phyloP scores from a whole-genome alignment of 2,888 invertebrate genomes.

The Drosophila neonasuta region DNA sequence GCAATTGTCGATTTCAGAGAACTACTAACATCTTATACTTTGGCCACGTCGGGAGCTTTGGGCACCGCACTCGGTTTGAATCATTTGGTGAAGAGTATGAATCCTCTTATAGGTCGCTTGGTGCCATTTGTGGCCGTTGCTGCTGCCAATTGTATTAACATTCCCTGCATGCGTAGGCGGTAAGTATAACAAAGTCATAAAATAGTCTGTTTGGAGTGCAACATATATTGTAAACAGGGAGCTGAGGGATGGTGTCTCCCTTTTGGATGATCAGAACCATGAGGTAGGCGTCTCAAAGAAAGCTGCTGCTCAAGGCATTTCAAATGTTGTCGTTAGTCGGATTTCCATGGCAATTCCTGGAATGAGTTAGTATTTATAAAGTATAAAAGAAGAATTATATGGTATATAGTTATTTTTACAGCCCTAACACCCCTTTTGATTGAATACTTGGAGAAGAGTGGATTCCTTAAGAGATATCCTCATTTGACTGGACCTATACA shows the following conservation, averaged over 20 bases:
- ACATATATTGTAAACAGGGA: slow-evolving; percentile 85
- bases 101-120: slow-evolving; percentile 87
- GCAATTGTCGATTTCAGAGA: slow-evolving; percentile 83
- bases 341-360: slow-evolving; percentile 96
- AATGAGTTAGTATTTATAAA: slow-evolving; percentile 87
- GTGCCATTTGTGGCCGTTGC: slow-evolving; percentile 98
- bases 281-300: slow-evolving; percentile 86
- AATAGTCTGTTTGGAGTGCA: background rate
- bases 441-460: slow-evolving; percentile 87
- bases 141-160: slow-evolving; percentile 98
- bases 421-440: slow-evolving; percentile 88
- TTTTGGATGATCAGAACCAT: slow-evolving; percentile 89
- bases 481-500: slow-evolving; percentile 90
- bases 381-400: background rate
- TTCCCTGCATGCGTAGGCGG: slow-evolving; percentile 98
- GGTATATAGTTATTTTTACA: slow-evolving; percentile 24
- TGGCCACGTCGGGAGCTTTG: slow-evolving; percentile 96
- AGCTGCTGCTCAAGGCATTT: slow-evolving; percentile 92
- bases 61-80: slow-evolving; percentile 95
- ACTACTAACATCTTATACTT: slow-evolving; percentile 91
- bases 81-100: slow-evolving; percentile 86
- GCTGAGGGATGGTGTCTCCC: slow-evolving; percentile 89
- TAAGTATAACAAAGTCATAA: slow-evolving; percentile 80
- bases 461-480: slow-evolving; percentile 85
- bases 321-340: slow-evolving; percentile 93